A percentile compares a stretch with the other conserved stretches of the same genome.
phyloP scores from a whole-genome alignment of 2,888 invertebrate genomes.

The Trilocha varians region DNA sequence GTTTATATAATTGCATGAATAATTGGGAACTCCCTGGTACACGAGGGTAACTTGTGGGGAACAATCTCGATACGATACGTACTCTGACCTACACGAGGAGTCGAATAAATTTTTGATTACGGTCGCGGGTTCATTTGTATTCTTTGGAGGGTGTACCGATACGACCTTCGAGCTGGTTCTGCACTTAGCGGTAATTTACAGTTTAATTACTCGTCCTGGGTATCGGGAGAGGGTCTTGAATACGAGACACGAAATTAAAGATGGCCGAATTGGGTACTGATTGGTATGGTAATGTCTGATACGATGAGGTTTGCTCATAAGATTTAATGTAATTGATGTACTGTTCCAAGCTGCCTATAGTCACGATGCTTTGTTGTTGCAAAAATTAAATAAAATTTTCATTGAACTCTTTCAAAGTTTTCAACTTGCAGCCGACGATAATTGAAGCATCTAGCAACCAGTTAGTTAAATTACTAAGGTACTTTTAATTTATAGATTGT shows the following conservation, averaged over 20 bases:
- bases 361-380: no score
- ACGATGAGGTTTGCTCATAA: no score
- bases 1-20: neutral
- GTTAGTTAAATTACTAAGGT: no score
- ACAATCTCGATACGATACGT: conserved; percentile 20
- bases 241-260: conserved; percentile 1
- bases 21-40: neutral
- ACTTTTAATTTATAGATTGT: no score
- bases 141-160: conserved; percentile 43
- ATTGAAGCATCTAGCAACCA: no score
- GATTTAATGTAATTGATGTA: no score
- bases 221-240: conserved; percentile 14
- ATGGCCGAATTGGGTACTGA: neutral
- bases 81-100: conserved; percentile 14
- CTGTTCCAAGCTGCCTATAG: no score
- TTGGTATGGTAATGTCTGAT: no score
- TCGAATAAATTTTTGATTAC: conserved; percentile 53
- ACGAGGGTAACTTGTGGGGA: conserved; percentile 7
- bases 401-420: no score
- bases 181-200: conserved; percentile 65
- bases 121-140: conserved; percentile 52
- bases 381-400: no score
- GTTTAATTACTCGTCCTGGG: conserved; percentile 58
- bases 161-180: conserved; percentile 55
- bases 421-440: no score